Evolutionary conservation across 2,888 invertebrate species (phyloP).

Genomic region (Aphidius colemani): DNA sequence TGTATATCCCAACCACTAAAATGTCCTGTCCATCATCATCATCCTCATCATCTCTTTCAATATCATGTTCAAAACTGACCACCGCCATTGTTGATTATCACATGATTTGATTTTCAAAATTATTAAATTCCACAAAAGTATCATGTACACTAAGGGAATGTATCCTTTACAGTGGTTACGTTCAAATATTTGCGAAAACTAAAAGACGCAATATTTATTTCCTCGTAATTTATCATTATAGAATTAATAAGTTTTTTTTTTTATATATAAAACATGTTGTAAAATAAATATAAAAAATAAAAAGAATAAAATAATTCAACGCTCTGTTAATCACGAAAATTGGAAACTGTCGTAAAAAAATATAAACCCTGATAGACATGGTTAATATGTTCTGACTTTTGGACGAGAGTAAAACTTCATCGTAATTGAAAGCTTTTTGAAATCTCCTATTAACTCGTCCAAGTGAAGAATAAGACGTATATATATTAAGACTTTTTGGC

Average conservation of each 20-base stretch:
- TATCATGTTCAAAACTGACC: not conserved
- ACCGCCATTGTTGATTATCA: not conserved
- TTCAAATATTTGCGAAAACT: no score
- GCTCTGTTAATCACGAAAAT: conserved; percentile 27
- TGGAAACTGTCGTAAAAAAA: conserved; percentile 24
- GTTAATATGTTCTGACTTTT: conserved; percentile 32
- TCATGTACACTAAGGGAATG: not conserved
- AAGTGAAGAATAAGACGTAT: conserved; percentile 16
- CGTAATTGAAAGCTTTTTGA: conserved; percentile 40
- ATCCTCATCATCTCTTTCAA: not conserved
- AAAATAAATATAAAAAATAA: not conserved
- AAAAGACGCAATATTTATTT: no score
- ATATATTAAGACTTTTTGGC: no score
- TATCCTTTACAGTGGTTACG: no score
- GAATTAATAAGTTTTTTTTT: no score
- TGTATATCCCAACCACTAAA: no score
- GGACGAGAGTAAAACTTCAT: conserved; percentile 38
- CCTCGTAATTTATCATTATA: no score
- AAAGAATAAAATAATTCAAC: conserved; percentile 20
- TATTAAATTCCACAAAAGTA: not conserved
- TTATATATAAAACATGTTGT: no score
- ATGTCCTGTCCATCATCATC: no score
- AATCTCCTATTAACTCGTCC: conserved; percentile 25
- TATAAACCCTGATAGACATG: conserved; percentile 20
- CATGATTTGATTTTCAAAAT: not conserved